phyloP scores from a whole-genome alignment of 1,140 invertebrate genomes.

The Rhopalosiphum maidis region DNA sequence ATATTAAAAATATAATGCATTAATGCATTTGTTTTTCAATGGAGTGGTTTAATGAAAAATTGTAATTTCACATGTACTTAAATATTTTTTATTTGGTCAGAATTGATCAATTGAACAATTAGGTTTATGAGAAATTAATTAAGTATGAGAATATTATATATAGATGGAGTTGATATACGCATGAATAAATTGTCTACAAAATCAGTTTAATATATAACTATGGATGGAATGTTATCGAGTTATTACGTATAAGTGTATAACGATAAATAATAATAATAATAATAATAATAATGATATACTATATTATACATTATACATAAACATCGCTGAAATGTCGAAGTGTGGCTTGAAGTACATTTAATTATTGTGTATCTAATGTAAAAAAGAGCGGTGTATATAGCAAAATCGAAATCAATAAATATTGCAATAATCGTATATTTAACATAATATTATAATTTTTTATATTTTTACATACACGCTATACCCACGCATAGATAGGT shows the following conservation, averaged over 20 bases:
- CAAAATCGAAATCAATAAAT: too few relatives aligned
- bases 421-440: too few relatives aligned
- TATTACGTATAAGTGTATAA: background rate
- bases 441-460: too few relatives aligned
- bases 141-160: background rate
- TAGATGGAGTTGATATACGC: background rate
- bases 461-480: too few relatives aligned
- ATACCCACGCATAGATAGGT: too few relatives aligned
- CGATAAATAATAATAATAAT: background rate
- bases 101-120: background rate
- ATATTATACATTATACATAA: background rate
- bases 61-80: background rate
- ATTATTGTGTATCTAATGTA: background rate
- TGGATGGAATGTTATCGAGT: background rate
- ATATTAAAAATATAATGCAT: too few relatives aligned
- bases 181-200: background rate
- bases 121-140: background rate
- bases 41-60: background rate
- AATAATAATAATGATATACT: background rate
- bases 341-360: background rate
- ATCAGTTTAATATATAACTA: background rate
- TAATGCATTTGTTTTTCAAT: too few relatives aligned
- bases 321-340: background rate
- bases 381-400: background rate
- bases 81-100: background rate